phyloP scores from a whole-genome alignment of 1,140 invertebrate species.

The Triops cancriformis region DNA sequence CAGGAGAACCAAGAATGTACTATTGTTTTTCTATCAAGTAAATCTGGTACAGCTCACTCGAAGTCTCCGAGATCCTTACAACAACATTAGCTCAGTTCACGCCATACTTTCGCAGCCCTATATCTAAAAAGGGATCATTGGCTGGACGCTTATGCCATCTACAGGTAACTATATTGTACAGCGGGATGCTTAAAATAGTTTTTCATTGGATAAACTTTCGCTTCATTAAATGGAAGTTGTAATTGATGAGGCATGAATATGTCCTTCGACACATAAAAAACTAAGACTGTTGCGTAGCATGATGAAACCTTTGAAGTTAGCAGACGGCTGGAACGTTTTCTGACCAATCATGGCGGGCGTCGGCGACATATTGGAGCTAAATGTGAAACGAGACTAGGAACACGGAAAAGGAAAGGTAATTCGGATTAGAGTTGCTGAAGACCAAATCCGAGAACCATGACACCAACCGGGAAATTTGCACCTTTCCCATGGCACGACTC shows the following conservation, averaged over 20 bases:
- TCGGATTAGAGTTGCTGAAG: neutral
- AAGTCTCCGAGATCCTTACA: neutral
- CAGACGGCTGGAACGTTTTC: neutral
- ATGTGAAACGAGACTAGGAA: no score
- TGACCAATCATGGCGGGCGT: neutral
- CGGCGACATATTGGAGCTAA: no score
- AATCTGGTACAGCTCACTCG: no score
- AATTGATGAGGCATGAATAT: no score
- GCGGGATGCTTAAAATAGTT: neutral
- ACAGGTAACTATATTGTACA: neutral
- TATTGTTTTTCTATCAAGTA: no score
- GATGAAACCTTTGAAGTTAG: neutral
- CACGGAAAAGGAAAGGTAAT: neutral
- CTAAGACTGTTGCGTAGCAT: neutral
- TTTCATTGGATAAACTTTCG: no score
- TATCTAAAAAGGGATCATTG: neutral
- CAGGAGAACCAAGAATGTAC: no score
- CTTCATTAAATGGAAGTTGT: neutral
- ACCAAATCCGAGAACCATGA: neutral
- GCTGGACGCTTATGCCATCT: neutral
- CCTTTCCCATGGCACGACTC: neutral
- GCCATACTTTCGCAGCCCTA: neutral
- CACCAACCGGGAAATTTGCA: constrained; percentile 4
- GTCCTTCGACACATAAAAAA: neutral
- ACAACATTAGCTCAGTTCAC: neutral